Conservation (phyloP, 2,113 vertebrate genomes). For the Aegithalos caudatus region DNA sequence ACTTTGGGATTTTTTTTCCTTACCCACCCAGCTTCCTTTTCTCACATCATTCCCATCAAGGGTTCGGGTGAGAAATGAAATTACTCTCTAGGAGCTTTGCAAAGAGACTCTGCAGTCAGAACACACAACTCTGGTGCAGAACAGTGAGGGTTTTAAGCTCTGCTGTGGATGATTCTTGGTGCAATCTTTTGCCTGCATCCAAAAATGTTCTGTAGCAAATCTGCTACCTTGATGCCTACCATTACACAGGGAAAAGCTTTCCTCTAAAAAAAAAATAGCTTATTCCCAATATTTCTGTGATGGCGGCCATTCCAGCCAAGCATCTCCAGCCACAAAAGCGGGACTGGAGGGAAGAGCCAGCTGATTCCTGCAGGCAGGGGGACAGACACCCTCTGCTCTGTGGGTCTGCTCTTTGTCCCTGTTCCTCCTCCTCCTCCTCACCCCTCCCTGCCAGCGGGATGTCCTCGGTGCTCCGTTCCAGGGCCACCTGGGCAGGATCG, state of each 20-base stretch:
- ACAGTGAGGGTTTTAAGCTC: background rate
- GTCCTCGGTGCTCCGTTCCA: constrained; percentile 6
- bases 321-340: background rate
- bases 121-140: constrained; percentile 52
- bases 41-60: background rate
- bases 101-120: constrained; percentile 47
- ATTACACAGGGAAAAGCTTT: background rate
- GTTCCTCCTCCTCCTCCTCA: background rate
- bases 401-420: background rate
- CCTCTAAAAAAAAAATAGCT: fast-evolving
- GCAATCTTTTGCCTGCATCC: background rate
- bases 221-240: background rate
- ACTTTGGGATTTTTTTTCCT: background rate
- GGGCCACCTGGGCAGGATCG: background rate
- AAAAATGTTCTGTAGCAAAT: background rate
- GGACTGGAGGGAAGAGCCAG: background rate
- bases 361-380: background rate
- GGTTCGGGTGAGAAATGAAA: background rate
- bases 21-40: background rate
- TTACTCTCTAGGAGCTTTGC: constrained; percentile 9
- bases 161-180: background rate
- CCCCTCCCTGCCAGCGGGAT: constrained; percentile 30
- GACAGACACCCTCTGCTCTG: background rate
- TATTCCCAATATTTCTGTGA: background rate
- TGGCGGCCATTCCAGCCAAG: background rate